phyloP scores from a whole-genome alignment of 2,888 invertebrate species.

The Carterocephalus palaemon region DNA sequence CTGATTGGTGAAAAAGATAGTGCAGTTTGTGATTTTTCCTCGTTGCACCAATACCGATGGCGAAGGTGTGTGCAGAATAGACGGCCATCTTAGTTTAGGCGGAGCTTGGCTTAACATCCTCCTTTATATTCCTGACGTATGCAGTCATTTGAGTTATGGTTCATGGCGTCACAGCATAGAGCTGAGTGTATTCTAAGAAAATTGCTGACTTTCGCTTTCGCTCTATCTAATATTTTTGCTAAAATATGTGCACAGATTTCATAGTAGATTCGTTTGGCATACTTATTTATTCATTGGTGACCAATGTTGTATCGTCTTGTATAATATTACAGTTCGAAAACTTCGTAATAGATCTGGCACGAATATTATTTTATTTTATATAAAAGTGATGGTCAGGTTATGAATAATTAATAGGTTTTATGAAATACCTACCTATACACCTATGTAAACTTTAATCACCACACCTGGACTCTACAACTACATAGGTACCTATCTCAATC shows the following conservation, averaged over 20 bases:
- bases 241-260: constrained; percentile 43
- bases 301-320: constrained; percentile 4
- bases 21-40: constrained; percentile 52
- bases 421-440: too few species aligned
- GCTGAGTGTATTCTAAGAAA: constrained; percentile 61
- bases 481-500: too few species aligned
- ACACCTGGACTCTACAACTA: too few species aligned
- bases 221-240: constrained; percentile 44
- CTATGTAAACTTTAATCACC: too few species aligned
- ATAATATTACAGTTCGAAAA: too few species aligned
- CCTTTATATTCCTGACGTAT: constrained; percentile 76
- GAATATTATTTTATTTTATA: too few species aligned
- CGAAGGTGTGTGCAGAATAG: constrained; percentile 49
- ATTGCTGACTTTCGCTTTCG: constrained; percentile 56
- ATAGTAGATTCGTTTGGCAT: constrained; percentile 33
- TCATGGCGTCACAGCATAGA: constrained; percentile 66
- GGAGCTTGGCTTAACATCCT: constrained; percentile 63
- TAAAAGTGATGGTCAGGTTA: too few species aligned
- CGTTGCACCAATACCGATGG: constrained; percentile 58
- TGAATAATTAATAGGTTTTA: too few species aligned
- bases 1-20: constrained; percentile 65
- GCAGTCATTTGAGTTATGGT: constrained; percentile 74
- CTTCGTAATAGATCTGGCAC: too few species aligned
- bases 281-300: constrained; percentile 29
- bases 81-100: constrained; percentile 75